phyloP scores from a whole-genome alignment of 2,888 invertebrate genomes.

The Trachelus tabidus region DNA sequence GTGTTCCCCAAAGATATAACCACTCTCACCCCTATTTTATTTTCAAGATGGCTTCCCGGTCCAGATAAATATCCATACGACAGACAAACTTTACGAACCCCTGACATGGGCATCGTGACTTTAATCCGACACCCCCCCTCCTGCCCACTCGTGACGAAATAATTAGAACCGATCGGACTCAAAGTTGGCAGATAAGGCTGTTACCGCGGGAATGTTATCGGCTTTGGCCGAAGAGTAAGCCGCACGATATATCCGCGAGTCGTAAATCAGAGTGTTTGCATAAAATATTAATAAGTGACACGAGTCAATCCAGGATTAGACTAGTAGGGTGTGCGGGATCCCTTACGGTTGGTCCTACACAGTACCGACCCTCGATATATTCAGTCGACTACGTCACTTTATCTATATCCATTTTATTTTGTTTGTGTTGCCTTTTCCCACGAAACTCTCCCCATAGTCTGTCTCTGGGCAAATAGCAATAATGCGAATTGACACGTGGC shows the following conservation, averaged over 20 bases:
- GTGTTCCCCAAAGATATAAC: not conserved
- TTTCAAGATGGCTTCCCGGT: not conserved
- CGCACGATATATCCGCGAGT: slow-evolving; percentile 23
- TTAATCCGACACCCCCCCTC: not conserved
- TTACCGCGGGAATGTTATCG: not conserved
- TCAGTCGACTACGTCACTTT: slow-evolving; percentile 47
- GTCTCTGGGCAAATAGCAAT: slow-evolving; percentile 60
- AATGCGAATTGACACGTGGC: slow-evolving; percentile 65
- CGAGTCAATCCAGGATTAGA: slow-evolving; percentile 66
- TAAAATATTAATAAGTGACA: slow-evolving; percentile 67
- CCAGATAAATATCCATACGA: not conserved
- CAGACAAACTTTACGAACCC: not conserved
- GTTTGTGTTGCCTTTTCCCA: slow-evolving; percentile 65
- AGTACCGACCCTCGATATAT: not conserved
- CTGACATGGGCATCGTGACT: not conserved
- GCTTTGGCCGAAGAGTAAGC: not conserved
- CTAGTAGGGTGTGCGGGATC: slow-evolving; percentile 28
- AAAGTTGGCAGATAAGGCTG: not conserved
- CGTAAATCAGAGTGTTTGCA: slow-evolving; percentile 65
- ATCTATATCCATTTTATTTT: slow-evolving; percentile 64
- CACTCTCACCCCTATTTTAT: not conserved
- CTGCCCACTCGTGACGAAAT: not conserved
- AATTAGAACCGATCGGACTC: not conserved
- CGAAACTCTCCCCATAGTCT: slow-evolving; percentile 37
- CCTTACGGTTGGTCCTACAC: not conserved